Evolutionary conservation across 64 coral and sea anemone species (phyloP), one percentile per base, ranked within the genome.

Genomic region (Platygyra sinensis): DNA sequence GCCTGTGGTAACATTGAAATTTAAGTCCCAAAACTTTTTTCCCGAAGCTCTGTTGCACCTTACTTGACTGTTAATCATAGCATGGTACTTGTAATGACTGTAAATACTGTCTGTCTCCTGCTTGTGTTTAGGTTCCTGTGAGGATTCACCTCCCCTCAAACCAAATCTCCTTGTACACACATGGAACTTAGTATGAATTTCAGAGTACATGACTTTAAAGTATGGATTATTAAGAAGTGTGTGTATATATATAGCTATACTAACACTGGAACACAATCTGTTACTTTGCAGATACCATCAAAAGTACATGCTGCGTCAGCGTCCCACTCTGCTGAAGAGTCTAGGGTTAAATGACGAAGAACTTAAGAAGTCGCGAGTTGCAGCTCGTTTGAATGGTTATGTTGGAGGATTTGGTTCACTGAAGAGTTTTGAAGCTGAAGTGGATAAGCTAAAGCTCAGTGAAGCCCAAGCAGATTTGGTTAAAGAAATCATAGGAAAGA

Each of bases 311-410:
- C 78, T 99, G 73, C 87, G 97, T 14, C 73, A 90, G 19, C 71
- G 31, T 6, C 74, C 87, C 51, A 63, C 67, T 18, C 33, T 99
- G 67, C 51, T 99, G 51, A 91, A 61, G 6, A 96, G 88, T 72
- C 73, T 99, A 8, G 72, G 86, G 30, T 54, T 99, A 62, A 90
- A 54, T 52, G 74, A 89, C 24, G 91, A 96, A 78, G 91, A 99
- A 55, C 55, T 99, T 11, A 93, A 96, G 86, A 73, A 89, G 17
- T 99, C 97, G 30, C 73, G 87, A 18, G 78, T 91, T 65, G 97
- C 97, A 63, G 85, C 94, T 13, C 64, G 86, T 14, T 89, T 99
- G 27, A 99, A 99, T 94, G 97, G 97, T 28, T 95, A 93, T 77
- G 52, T 95, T 62, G 94, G 91, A 16, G 91, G 94, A 8, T 91